phyloP scores from a whole-genome alignment of 2,888 invertebrate genomes.

The Yponomeuta plumbellus region DNA sequence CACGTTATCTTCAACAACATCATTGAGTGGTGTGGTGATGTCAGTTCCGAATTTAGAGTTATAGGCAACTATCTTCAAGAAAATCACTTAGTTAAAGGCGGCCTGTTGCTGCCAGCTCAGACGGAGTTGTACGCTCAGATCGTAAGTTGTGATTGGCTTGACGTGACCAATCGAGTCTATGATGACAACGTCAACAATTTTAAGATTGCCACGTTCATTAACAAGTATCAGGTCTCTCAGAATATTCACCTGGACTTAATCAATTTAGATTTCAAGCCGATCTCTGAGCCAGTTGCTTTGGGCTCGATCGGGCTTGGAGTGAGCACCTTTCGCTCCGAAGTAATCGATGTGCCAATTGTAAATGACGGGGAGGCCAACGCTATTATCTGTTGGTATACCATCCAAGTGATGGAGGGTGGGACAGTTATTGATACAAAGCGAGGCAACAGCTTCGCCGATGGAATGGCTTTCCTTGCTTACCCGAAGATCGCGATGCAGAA shows the following conservation, averaged over 20 bases:
- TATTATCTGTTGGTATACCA: conserved; percentile 74
- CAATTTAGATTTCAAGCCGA: conserved; percentile 51
- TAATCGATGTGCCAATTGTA: conserved; percentile 41
- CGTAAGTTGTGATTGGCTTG: conserved; percentile 77
- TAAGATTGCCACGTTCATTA: conserved; percentile 73
- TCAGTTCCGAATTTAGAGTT: conserved; percentile 53
- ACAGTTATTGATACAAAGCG: conserved; percentile 59
- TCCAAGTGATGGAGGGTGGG: conserved; percentile 56
- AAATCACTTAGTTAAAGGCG: conserved; percentile 53
- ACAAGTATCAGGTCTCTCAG: conserved; percentile 77
- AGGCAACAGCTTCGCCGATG: conserved; percentile 59
- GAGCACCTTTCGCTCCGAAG: conserved; percentile 25
- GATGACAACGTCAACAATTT: conserved; percentile 74
- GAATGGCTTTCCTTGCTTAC: conserved; percentile 62
- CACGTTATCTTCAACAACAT: conserved; percentile 75
- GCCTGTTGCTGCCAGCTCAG: conserved; percentile 70
- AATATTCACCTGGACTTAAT: conserved; percentile 69
- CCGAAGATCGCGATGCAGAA: conserved; percentile 38
- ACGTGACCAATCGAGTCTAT: conserved; percentile 73
- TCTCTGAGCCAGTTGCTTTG: conserved; percentile 48
- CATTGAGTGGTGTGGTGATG: conserved; percentile 75
- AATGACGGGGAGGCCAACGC: conserved; percentile 63
- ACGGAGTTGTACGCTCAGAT: conserved; percentile 73
- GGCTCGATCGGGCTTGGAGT: conserved; percentile 34
- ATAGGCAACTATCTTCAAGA: conserved; percentile 42